Base-by-base conservation (phyloP, 1,140 invertebrate genomes). In the Drosophila orosa region DNA sequence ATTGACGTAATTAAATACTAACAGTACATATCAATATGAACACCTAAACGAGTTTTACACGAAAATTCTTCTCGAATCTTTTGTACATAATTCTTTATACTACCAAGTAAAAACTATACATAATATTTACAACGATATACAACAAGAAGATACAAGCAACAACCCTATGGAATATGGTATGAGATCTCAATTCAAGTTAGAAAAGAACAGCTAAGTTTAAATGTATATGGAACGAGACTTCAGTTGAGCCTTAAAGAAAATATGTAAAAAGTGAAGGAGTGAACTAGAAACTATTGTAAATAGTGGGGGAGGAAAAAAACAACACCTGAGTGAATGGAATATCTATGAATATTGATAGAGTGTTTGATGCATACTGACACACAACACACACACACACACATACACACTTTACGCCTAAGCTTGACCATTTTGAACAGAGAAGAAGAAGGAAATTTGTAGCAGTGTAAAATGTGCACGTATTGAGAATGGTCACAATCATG, bases 401-500 rank as follows among this genome's bases (percentile, higher is more conserved):
- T 12, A 67, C 42, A 69, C 62, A 82, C 60, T 72, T 67, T 74
- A 78, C 63, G 81, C 65, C 82, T 86, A 86, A 81, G 79, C 75
- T 78, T 87, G 83, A 84, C 84, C 85, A 84, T 87, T 52, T 90
- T 42, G 33, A 44, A 54, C 6, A 9, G 24, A 19, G 22, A 63
- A 44, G 47, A 57, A 29, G 31, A 63, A 13, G 17, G 17, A 37
- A 33, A 48, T 44, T 63, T 54, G 74, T 80, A 44, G 57, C 52
- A 60, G 80, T 78, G 58, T 62, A 55, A 50, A 61, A 44, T 62
- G 42, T 87, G 65, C 61, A 72, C 72, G 65, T 67, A 71, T 80
- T 31, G 29, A 74, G 80, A 86, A 90, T 91, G 90, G 90, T 91
- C 90, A 91, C 90, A 91, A 91, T 91, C 90, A 91, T 90, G 90